Percentiles rank a stretch among this genome's conserved stretches.
phyloP scores from a whole-genome alignment of 2,888 invertebrate genomes.

The Trissolcus brochymenae region DNA sequence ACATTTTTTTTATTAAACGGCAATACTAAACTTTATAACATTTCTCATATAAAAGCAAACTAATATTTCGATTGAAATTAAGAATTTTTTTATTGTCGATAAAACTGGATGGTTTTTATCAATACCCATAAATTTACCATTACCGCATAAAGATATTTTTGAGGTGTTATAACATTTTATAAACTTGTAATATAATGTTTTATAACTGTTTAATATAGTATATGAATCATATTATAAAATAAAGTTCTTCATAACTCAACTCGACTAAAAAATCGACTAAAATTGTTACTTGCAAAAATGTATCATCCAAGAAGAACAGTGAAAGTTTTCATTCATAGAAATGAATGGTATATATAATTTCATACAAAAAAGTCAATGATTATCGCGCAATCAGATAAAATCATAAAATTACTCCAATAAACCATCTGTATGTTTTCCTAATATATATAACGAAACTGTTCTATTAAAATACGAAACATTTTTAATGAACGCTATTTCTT shows the following conservation, averaged over 20 bases:
- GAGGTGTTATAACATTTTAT: conserved; percentile 27
- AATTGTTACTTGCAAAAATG: too few relatives aligned
- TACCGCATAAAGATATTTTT: conserved; percentile 30
- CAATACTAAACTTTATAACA: too few relatives aligned
- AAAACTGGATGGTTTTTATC: neutral
- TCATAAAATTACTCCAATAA: conserved; percentile 45
- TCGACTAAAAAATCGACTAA: too few relatives aligned
- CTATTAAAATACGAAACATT: neutral
- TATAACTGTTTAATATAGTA: conserved; percentile 14
- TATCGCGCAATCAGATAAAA: conserved; percentile 48
- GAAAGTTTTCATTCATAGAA: conserved; percentile 1
- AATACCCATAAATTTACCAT: neutral
- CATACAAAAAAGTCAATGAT: conserved; percentile 30
- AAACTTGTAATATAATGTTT: conserved; percentile 34
- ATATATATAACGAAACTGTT: conserved; percentile 10
- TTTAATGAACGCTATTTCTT: neutral
- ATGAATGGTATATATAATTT: conserved; percentile 32
- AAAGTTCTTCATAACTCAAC: too few relatives aligned
- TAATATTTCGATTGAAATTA: too few relatives aligned
- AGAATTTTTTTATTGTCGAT: neutral
- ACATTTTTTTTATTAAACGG: too few relatives aligned
- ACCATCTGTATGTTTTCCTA: conserved; percentile 24
- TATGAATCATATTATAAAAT: too few relatives aligned
- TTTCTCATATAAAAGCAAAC: too few relatives aligned
- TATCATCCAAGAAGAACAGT: too few relatives aligned